phyloP scores from a whole-genome alignment of 2,888 invertebrate species.

The Litoditis marina region DNA sequence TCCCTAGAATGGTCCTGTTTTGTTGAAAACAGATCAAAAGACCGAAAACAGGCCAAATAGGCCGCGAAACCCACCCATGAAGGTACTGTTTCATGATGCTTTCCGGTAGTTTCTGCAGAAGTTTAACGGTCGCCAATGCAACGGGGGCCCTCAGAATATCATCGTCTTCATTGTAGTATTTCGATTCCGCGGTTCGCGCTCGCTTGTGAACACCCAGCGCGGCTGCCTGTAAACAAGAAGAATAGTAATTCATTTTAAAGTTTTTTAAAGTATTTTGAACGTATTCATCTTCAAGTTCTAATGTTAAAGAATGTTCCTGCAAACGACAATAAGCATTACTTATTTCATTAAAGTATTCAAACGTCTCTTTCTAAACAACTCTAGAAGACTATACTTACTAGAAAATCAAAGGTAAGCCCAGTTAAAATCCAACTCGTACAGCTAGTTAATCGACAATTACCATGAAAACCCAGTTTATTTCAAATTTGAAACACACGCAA shows the following conservation, averaged over 20 bases:
- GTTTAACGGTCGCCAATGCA: slow-evolving; percentile 84
- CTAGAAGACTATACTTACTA: too few species aligned
- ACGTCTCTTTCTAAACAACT: too few species aligned
- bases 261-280: not conserved
- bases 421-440: too few species aligned
- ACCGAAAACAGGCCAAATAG: too few species aligned
- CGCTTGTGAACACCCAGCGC: slow-evolving; percentile 13
- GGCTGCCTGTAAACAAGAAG: slow-evolving; percentile 2
- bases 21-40: too few species aligned
- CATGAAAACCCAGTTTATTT: too few species aligned
- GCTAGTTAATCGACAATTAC: too few species aligned
- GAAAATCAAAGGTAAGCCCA: too few species aligned
- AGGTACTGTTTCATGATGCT: slow-evolving; percentile 59
- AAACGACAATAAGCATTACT: not conserved
- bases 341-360: too few species aligned
- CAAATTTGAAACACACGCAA: too few species aligned
- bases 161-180: slow-evolving; percentile 67
- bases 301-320: not conserved
- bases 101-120: slow-evolving; percentile 80
- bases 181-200: slow-evolving; percentile 26
- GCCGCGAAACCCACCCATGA: slow-evolving; percentile 73
- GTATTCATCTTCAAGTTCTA: not conserved
- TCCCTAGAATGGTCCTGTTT: too few species aligned
- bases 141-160: slow-evolving; percentile 86
- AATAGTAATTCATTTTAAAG: too few species aligned